A percentile compares a stretch with the other conserved stretches of the same genome.
phyloP scores from a whole-genome alignment of 2,113 vertebrate genomes.

The Gnathochromis pfefferi region DNA sequence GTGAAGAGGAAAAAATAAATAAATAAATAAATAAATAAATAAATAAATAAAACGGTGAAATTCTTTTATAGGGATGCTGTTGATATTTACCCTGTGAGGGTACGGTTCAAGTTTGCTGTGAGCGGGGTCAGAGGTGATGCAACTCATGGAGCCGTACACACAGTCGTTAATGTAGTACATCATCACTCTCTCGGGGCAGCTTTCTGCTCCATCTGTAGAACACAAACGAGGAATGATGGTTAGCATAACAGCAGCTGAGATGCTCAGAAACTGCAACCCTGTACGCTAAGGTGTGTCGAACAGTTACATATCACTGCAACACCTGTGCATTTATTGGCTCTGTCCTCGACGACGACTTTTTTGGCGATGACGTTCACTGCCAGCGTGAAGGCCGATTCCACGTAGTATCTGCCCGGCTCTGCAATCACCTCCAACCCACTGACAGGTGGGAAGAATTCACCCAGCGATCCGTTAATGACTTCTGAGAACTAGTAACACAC shows the following conservation, averaged over 20 bases:
- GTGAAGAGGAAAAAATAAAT: background rate
- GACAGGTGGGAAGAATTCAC: conserved; percentile 82
- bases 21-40: too few species aligned
- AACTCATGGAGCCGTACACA: background rate
- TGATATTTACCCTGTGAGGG: background rate
- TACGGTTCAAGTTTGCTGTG: background rate
- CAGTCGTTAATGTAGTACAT: conserved; percentile 26
- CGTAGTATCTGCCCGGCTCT: conserved; percentile 86
- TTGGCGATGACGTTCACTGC: conserved; percentile 86
- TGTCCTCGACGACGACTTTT: conserved; percentile 68
- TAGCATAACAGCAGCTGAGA: background rate
- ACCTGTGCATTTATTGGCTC: background rate
- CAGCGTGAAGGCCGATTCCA: conserved; percentile 83
- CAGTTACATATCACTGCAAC: background rate
- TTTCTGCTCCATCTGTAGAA: background rate
- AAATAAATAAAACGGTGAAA: background rate
- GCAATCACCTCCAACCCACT: conserved; percentile 79
- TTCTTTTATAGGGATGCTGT: background rate
- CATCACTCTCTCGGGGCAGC: background rate
- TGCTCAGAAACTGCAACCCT: background rate
- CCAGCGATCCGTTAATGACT: conserved; percentile 82
- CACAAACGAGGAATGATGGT: background rate
- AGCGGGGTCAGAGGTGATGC: background rate
- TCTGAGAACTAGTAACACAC: conserved; percentile 66
- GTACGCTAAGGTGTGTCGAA: background rate